Conservation (phyloP, 2,797 vertebrate genomes). For the Margarornis squamiger region DNA sequence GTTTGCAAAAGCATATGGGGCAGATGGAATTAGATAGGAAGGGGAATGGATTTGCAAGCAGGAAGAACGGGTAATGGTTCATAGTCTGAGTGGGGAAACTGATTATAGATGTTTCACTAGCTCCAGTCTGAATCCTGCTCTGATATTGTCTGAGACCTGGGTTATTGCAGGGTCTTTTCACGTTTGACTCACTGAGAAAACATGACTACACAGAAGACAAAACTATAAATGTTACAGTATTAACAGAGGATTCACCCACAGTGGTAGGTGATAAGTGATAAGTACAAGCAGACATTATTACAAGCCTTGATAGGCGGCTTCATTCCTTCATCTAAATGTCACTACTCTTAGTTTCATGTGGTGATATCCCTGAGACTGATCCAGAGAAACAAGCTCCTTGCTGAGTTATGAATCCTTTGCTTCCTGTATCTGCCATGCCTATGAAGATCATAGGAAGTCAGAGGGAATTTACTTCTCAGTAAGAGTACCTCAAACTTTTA, state of each 20-base stretch:
- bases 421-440: not conserved
- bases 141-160: fast-evolving
- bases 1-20: not conserved
- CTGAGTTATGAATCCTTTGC: not conserved
- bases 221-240: not conserved
- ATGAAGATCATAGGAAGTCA: not conserved
- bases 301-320: not conserved
- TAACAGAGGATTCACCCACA: not conserved
- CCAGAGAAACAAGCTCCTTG: not conserved
- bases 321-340: not conserved
- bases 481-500: not conserved
- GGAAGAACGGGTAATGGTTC: not conserved
- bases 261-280: not conserved
- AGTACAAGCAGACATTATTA: not conserved
- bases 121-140: not conserved
- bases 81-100: not conserved
- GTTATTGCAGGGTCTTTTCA: not conserved
- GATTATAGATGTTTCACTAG: not conserved
- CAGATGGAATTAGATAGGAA: not conserved
- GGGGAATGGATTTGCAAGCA: not conserved
- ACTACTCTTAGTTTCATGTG: not conserved
- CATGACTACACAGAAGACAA: not conserved
- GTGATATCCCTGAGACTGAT: not conserved
- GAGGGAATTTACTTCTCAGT: not conserved
- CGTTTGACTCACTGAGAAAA: not conserved